phyloP scores from a whole-genome alignment of 2,113 vertebrate genomes.

The Oreocharis arfaki region DNA sequence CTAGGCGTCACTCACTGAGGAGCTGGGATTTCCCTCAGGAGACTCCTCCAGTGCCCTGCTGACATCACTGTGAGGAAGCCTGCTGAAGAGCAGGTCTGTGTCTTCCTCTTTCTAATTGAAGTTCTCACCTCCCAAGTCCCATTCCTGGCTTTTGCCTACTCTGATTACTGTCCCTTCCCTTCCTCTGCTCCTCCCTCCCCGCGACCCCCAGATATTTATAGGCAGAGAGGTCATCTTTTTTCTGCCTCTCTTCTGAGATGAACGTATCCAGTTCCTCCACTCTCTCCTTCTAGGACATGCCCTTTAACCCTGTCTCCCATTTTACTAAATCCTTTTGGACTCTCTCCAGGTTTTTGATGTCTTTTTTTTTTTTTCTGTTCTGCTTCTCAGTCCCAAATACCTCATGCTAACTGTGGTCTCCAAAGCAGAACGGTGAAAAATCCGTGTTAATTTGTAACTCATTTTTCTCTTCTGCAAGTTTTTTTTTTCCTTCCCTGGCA shows the following conservation, averaged over 20 bases:
- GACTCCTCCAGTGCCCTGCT: not conserved
- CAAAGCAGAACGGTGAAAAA: not conserved
- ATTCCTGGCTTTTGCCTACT: slow-evolving; percentile 29
- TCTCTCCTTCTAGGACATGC: slow-evolving; percentile 65
- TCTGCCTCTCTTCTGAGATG: slow-evolving; percentile 27
- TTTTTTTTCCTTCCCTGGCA: not conserved
- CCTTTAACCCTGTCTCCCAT: slow-evolving; percentile 47
- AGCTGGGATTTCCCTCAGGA: slow-evolving; percentile 56
- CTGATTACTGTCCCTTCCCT: slow-evolving; percentile 56
- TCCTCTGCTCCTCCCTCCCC: slow-evolving; percentile 35
- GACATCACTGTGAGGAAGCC: slow-evolving; percentile 53
- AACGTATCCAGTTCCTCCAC: slow-evolving; percentile 52
- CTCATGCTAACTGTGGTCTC: not conserved
- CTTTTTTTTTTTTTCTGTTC: not conserved
- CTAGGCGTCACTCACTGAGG: not conserved
- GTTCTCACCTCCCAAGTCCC: not conserved
- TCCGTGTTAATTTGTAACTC: not conserved
- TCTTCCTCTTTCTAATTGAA: slow-evolving; percentile 56
- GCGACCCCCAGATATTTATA: slow-evolving; percentile 53
- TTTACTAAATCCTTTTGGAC: slow-evolving; percentile 54
- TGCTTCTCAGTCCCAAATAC: not conserved
- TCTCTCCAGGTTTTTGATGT: slow-evolving; percentile 53
- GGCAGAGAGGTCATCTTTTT: slow-evolving; percentile 41
- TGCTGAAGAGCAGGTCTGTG: not conserved
- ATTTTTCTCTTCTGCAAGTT: not conserved